These are phyloP conservation scores for Marisa cornuarietis DNA, from an alignment of 1,140 invertebrate species.

Conservation along the genomic window DNA sequence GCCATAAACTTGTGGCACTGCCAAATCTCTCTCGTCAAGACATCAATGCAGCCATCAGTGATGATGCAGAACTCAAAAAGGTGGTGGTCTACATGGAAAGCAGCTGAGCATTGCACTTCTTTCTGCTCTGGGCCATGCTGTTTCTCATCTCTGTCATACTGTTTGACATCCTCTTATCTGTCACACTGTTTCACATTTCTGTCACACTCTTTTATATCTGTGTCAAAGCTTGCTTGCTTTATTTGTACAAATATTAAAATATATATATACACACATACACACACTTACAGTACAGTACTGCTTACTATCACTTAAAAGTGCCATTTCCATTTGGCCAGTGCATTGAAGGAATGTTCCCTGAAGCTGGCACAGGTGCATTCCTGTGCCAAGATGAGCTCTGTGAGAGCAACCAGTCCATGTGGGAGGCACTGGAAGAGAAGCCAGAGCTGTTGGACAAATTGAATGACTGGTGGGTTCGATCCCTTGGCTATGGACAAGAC, in stretches of 20 bases:
- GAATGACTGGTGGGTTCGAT: constrained; percentile 15
- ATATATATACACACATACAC: too few relatives aligned
- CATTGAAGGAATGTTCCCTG: constrained; percentile 13
- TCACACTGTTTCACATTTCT: too few relatives aligned
- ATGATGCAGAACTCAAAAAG: constrained; percentile 6
- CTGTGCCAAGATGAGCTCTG: constrained; percentile 32
- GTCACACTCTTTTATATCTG: too few relatives aligned
- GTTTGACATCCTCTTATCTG: too few relatives aligned
- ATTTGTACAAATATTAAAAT: too few relatives aligned
- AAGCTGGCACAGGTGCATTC: constrained; percentile 14
- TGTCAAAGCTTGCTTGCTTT: too few relatives aligned
- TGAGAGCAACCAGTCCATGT: constrained; percentile 9
- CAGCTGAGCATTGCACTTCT: too few relatives aligned
- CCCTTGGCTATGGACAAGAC: background rate
- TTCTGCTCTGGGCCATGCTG: too few relatives aligned
- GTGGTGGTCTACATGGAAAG: background rate
- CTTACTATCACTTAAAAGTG: too few relatives aligned
- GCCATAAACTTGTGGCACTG: constrained; percentile 29
- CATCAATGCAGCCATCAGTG: constrained; percentile 22
- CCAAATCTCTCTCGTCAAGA: constrained; percentile 23
- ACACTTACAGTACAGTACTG: too few relatives aligned
- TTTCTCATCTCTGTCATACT: too few relatives aligned
- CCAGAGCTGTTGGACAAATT: constrained; percentile 9
- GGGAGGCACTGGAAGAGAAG: constrained; percentile 17
- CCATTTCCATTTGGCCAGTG: background rate